phyloP scores from a whole-genome alignment of 2,888 invertebrate genomes.

The Cremastobaeus sp. region DNA sequence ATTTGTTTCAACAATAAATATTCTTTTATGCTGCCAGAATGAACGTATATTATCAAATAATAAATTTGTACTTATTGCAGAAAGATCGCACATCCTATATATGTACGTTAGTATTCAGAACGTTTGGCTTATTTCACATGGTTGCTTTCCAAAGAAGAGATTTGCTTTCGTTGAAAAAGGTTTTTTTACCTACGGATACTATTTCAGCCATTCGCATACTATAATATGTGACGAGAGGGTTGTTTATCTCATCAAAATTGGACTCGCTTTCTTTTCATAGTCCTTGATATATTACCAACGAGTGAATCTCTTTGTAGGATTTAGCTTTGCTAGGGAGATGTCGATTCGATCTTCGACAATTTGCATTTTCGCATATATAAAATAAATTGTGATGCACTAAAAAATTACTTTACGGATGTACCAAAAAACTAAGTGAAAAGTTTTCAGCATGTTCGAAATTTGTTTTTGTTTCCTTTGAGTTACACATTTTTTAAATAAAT shows the following conservation, averaged over 20 bases:
- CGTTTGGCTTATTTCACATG: slow-evolving; percentile 78
- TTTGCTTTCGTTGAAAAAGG: slow-evolving; percentile 75
- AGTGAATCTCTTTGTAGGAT: slow-evolving; percentile 75
- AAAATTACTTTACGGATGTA: too few relatives aligned
- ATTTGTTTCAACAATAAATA: too few relatives aligned
- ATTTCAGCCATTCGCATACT: slow-evolving; percentile 64
- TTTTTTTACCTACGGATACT: slow-evolving; percentile 68
- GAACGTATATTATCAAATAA: slow-evolving; percentile 52
- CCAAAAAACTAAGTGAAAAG: too few relatives aligned
- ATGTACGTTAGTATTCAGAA: slow-evolving; percentile 77
- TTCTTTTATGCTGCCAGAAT: too few relatives aligned
- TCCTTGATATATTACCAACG: slow-evolving; percentile 54
- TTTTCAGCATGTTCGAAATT: too few relatives aligned
- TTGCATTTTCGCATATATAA: slow-evolving; percentile 59
- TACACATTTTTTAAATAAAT: too few relatives aligned
- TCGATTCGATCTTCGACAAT: slow-evolving; percentile 70
- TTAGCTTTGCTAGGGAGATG: slow-evolving; percentile 68
- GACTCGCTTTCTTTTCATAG: slow-evolving; percentile 67
- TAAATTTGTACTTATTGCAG: slow-evolving; percentile 60
- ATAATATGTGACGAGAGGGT: slow-evolving; percentile 74
- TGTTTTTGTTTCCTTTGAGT: too few relatives aligned
- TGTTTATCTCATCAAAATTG: slow-evolving; percentile 77
- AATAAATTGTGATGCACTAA: slow-evolving; percentile 44
- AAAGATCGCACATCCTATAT: slow-evolving; percentile 66
- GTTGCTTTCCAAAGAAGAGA: slow-evolving; percentile 76